Conservation (phyloP, 2,888 invertebrate species). For the Scaptomyza flava region DNA sequence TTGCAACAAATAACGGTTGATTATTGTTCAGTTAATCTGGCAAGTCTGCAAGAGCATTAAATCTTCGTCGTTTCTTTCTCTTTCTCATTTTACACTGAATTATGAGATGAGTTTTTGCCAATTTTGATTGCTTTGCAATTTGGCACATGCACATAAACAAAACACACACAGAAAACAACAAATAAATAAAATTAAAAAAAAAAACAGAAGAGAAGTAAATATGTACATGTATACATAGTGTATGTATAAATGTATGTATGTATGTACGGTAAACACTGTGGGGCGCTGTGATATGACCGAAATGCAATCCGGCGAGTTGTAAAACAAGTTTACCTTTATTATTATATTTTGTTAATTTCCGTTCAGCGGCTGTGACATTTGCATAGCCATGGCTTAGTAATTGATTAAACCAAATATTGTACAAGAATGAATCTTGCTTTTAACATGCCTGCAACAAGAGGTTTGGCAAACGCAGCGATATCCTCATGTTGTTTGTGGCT, state of each 20-base stretch:
- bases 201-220: not conserved
- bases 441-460: slow-evolving; percentile 6
- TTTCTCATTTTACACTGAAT: slow-evolving; percentile 20
- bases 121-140: slow-evolving; percentile 44
- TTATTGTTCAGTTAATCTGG: not conserved
- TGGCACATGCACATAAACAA: slow-evolving; percentile 22
- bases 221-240: not conserved
- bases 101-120: slow-evolving; percentile 22
- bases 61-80: not conserved
- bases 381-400: slow-evolving; percentile 47
- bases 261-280: slow-evolving; percentile 30
- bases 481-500: slow-evolving; percentile 12
- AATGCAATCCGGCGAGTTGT: slow-evolving; percentile 61
- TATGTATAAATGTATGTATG: slow-evolving; percentile 1
- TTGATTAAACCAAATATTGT: slow-evolving; percentile 4
- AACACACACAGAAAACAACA: slow-evolving; percentile 3
- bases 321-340: slow-evolving; percentile 68
- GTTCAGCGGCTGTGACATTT: slow-evolving; percentile 61
- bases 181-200: slow-evolving; percentile 1
- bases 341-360: slow-evolving; percentile 47
- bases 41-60: slow-evolving; percentile 5
- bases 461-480: slow-evolving; percentile 29
- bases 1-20: not conserved
- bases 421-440: slow-evolving; percentile 1
- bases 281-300: slow-evolving; percentile 11